phyloP scores from a whole-genome alignment of 2,113 vertebrate genomes.

The Sporophila hypoxantha region DNA sequence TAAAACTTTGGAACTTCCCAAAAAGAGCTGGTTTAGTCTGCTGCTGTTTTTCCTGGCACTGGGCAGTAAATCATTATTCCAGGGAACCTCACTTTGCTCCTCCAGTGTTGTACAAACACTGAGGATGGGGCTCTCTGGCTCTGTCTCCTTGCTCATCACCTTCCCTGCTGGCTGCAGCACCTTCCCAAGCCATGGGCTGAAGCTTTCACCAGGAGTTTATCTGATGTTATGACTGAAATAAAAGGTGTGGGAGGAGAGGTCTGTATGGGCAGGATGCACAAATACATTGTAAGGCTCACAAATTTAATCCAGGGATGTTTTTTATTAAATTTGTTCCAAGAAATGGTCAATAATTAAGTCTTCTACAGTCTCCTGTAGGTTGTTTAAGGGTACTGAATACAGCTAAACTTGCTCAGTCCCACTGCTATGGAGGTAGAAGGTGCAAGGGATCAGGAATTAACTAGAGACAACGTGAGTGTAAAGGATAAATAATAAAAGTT shows the following conservation, averaged over 20 bases:
- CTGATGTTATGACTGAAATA: not conserved
- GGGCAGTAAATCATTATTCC: conserved; percentile 47
- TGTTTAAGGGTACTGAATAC: not conserved
- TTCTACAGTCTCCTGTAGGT: not conserved
- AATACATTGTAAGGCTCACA: not conserved
- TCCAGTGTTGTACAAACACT: conserved; percentile 55
- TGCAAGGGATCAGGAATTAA: not conserved
- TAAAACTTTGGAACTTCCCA: not conserved
- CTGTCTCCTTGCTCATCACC: not conserved
- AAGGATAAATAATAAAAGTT: not conserved
- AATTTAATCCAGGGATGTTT: not conserved
- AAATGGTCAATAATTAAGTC: not conserved
- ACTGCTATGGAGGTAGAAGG: not conserved
- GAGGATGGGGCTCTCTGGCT: conserved; percentile 36
- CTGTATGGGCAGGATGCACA: not conserved
- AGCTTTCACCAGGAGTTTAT: not conserved
- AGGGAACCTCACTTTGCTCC: conserved; percentile 34
- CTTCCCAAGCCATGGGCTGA: not conserved
- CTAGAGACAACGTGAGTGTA: not conserved
- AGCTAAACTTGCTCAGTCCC: not conserved
- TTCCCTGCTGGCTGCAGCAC: not conserved
- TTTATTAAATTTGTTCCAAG: not conserved
- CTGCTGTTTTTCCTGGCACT: not conserved
- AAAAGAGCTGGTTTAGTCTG: not conserved
- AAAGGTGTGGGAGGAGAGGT: not conserved